A percentile compares a stretch with the other conserved stretches of the same genome.
phyloP scores from a whole-genome alignment of 2,888 invertebrate genomes.

The Anthoptus insignis region DNA sequence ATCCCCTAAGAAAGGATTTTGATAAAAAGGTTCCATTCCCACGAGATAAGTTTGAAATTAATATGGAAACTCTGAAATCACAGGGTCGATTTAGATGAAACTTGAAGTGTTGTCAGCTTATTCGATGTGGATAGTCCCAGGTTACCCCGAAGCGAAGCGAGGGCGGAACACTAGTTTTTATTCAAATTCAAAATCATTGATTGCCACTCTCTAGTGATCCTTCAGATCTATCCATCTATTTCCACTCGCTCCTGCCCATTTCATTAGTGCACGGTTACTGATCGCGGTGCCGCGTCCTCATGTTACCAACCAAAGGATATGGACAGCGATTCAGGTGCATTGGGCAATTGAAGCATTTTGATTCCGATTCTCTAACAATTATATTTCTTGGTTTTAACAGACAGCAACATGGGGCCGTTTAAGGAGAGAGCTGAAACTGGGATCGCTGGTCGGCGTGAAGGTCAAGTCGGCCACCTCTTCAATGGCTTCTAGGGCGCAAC shows the following conservation, averaged over 20 bases:
- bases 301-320: background rate
- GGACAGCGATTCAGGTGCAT: slow-evolving; percentile 7
- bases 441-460: slow-evolving; percentile 3
- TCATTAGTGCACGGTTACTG: slow-evolving; percentile 29
- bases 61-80: too few species aligned
- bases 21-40: too few species aligned
- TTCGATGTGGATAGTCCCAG: too few species aligned
- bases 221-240: slow-evolving; percentile 15
- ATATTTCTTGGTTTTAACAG: slow-evolving; percentile 11
- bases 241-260: slow-evolving; percentile 38
- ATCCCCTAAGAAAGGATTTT: too few species aligned
- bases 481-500: slow-evolving; percentile 12
- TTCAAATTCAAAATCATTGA: slow-evolving; percentile 46
- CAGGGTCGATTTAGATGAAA: too few species aligned
- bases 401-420: background rate
- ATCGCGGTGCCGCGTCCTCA: too few species aligned
- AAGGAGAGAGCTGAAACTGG: too few species aligned
- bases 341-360: slow-evolving; percentile 8
- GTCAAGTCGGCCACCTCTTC: background rate
- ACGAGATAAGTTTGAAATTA: too few species aligned
- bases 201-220: slow-evolving; percentile 41
- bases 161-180: too few species aligned
- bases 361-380: slow-evolving; percentile 10
- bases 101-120: too few species aligned
- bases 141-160: too few species aligned